Evolutionary conservation across 1,140 invertebrate species (phyloP).

Genomic region (Pseudomyrmex pallidus): DNA sequence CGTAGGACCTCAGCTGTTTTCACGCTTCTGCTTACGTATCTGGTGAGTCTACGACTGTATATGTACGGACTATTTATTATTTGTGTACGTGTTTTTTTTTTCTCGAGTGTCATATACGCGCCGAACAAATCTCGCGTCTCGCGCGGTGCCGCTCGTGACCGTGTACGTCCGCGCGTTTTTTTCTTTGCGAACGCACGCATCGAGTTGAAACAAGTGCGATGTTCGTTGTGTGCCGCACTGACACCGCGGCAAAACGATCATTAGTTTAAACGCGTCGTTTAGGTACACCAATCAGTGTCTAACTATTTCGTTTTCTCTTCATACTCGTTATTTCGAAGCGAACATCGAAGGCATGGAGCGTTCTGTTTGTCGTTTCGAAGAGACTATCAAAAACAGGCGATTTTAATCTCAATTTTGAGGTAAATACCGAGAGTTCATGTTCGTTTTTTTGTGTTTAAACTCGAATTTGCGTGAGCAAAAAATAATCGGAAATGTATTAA

Average conservation of each 20-base stretch:
- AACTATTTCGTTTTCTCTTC: background rate
- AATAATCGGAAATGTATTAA: no score
- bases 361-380: background rate
- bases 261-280: background rate
- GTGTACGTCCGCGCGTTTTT: no score
- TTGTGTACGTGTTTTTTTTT: background rate
- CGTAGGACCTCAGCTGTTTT: constrained; percentile 81
- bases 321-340: background rate
- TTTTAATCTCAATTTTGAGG: background rate
- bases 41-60: constrained; percentile 76
- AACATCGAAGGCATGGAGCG: background rate
- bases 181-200: no score
- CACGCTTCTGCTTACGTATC: constrained; percentile 75
- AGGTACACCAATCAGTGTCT: background rate
- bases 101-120: no score
- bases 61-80: background rate
- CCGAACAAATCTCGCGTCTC: no score
- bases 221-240: background rate
- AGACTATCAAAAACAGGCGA: background rate
- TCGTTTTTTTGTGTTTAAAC: no score
- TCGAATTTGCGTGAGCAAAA: no score
- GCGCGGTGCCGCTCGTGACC: no score
- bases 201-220: no score
- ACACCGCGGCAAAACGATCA: constrained; percentile 11
- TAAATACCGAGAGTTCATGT: background rate